Evolutionary conservation across 53 echinoderm and acorn worm species (phyloP).

Genomic region (Paracentrotus lividus): DNA sequence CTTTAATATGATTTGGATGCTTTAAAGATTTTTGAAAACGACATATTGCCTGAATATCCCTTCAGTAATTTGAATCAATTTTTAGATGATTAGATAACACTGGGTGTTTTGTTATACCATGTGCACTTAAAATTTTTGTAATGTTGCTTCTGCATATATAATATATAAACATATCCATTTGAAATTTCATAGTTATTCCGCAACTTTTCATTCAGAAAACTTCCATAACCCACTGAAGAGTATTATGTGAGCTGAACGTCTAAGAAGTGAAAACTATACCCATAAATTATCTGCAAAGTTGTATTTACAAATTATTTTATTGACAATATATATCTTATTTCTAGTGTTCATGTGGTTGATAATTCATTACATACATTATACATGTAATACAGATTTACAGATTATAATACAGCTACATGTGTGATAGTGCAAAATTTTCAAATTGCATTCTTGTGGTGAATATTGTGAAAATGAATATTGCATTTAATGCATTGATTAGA

Average conservation of each 20-base stretch:
- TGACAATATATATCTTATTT: background rate
- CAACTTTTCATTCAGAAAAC: background rate
- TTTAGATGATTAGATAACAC: too few species aligned
- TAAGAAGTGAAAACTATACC: background rate
- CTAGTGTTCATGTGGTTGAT: background rate
- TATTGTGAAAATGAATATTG: background rate
- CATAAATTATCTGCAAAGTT: background rate
- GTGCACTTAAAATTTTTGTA: background rate
- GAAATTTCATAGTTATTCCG: background rate
- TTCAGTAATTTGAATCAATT: background rate
- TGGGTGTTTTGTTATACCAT: background rate
- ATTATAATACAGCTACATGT: background rate
- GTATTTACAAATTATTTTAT: background rate
- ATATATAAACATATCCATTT: too few species aligned
- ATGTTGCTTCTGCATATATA: background rate
- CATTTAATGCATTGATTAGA: constrained; percentile 23
- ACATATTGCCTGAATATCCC: background rate
- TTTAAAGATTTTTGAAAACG: background rate
- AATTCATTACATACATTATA: background rate
- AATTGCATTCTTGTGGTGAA: background rate
- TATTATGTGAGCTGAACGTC: background rate
- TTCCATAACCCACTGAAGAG: background rate
- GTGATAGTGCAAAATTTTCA: background rate
- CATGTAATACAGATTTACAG: background rate
- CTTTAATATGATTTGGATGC: too few species aligned